Conservation (phyloP, 35 echinoderm and acorn worm species). For the Ophioderma brevispina region DNA sequence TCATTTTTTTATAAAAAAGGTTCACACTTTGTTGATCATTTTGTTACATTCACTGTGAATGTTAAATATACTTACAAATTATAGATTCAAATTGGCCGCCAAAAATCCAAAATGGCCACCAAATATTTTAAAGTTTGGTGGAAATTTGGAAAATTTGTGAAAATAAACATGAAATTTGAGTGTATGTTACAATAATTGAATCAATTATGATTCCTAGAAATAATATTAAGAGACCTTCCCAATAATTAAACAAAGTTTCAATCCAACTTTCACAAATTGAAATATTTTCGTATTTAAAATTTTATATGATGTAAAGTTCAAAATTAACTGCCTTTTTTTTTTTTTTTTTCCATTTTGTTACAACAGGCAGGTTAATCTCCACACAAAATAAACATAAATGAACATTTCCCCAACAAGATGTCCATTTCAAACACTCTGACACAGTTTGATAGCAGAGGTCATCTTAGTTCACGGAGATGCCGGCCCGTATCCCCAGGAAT, state of each 20-base stretch:
- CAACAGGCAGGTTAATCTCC: neutral
- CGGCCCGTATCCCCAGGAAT: too few species aligned
- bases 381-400: neutral
- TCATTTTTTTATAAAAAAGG: neutral
- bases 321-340: neutral
- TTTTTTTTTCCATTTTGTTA: neutral
- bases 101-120: neutral
- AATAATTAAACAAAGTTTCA: neutral
- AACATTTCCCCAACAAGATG: neutral
- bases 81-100: neutral
- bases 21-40: neutral
- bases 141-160: neutral
- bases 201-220: neutral
- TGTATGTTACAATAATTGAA: neutral
- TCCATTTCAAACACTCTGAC: neutral
- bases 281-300: neutral
- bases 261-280: neutral
- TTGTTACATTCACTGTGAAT: neutral
- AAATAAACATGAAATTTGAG: neutral
- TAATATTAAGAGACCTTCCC: neutral
- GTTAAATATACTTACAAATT: neutral
- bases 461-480: too few species aligned
- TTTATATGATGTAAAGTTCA: neutral
- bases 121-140: neutral
- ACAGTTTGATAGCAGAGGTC: neutral